Percentiles rank a stretch among this genome's conserved stretches.
Evolutionary conservation across 2,888 invertebrate genomes (phyloP).

Genomic region (Andrena haemorrhoa): DNA sequence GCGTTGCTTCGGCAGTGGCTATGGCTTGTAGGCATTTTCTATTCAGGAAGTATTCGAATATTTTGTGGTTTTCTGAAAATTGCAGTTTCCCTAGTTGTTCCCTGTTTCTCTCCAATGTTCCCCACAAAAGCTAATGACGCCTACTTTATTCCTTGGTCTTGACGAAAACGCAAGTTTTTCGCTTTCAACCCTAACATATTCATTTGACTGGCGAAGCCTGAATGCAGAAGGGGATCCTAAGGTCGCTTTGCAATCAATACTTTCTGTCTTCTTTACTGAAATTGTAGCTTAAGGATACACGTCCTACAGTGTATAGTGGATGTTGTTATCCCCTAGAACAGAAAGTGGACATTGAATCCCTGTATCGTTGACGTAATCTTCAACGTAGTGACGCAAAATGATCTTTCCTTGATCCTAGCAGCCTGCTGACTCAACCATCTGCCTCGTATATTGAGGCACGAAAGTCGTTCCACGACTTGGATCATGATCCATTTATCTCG

Average conservation of each 20-base stretch:
- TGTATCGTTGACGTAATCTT: slow-evolving; percentile 39
- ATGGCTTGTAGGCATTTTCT: too few relatives aligned
- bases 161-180: too few relatives aligned
- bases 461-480: slow-evolving; percentile 4
- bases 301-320: not conserved
- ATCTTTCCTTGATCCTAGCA: slow-evolving; percentile 14
- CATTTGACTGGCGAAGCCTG: too few relatives aligned
- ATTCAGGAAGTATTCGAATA: too few relatives aligned
- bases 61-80: not conserved
- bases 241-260: too few relatives aligned
- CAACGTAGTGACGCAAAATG: slow-evolving; percentile 33
- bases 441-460: slow-evolving; percentile 3
- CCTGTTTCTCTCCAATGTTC: not conserved
- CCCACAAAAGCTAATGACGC: too few relatives aligned
- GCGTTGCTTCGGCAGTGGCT: too few relatives aligned
- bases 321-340: not conserved
- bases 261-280: not conserved
- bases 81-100: too few relatives aligned
- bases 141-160: too few relatives aligned
- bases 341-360: slow-evolving; percentile 2
- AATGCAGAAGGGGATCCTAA: too few relatives aligned
- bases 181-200: too few relatives aligned
- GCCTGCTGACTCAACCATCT: slow-evolving; percentile 16
- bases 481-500: slow-evolving; percentile 35
- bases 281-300: not conserved